Base-by-base conservation (phyloP, 2,113 vertebrate genomes). In the Elgaria multicarinata region DNA sequence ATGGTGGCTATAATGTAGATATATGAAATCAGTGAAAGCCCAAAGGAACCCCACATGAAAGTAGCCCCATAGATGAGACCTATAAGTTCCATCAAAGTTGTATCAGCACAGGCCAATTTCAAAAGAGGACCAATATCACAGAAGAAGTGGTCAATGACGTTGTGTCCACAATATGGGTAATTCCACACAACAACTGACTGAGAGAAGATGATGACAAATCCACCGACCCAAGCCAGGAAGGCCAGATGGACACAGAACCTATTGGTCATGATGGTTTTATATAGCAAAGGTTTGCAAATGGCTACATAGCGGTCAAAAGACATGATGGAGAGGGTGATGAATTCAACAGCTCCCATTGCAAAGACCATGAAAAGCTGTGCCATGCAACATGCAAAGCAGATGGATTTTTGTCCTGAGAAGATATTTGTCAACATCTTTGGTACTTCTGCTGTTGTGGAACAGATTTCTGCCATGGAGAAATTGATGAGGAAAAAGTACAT, bases 81-180 rank as follows among this genome's bases (percentile, higher is more conserved):
- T 31, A 86, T 86, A 4, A 76, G 53, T 71, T 86, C 85, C 16
- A 86, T 75, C 85, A 62, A 31, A 33, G 24, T 76, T 62, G 71
- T 86, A 31, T 86, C 85, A 76, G 53, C 26, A 5, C 53, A 50
- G 46, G 46, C 46, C 46, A 50, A 50, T 50, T 50, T 50, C 46
- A 50, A 50, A 50, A 50, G 46, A 8, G 46, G 46, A 8, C 46
- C 46, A 50, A 50, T 50, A 50, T 50, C 46, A 50, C 46, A 50
- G 46, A 50, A 50, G 46, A 50, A 50, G 46, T 50, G 46, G 46
- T 50, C 91, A 24, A 93, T 55, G 89, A 55, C 9, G 86, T 58
- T 44, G 89, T 86, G 42, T 72, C 92, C 84, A 82, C 95, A 95
- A 62, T 93, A 95, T 36, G 95, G 93, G 78, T 93, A 81, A 1